Conservation (phyloP, 2,113 vertebrate species). For the Catagonus wagneri region DNA sequence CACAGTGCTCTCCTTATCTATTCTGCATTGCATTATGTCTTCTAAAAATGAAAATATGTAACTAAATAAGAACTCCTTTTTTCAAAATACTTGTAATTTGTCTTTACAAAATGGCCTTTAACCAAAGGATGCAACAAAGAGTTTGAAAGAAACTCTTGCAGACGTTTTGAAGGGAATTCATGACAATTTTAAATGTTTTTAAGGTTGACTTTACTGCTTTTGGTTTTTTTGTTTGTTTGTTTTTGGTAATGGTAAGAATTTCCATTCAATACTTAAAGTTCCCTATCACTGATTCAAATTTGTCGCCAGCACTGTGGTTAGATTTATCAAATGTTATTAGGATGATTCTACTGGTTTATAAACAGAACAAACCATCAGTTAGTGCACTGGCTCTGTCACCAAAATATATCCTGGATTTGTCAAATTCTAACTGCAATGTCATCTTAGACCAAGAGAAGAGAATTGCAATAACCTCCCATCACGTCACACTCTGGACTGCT, state of each 20-base stretch:
- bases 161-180: not conserved
- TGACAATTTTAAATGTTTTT: slow-evolving; percentile 13
- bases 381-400: not conserved
- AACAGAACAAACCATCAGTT: slow-evolving; percentile 16
- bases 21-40: not conserved
- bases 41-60: not conserved
- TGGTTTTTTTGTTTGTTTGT: not conserved
- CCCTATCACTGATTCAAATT: not conserved
- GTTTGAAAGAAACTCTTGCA: not conserved
- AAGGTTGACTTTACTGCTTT: not conserved
- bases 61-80: slow-evolving; percentile 25
- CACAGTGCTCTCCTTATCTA: not conserved
- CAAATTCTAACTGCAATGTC: slow-evolving; percentile 45
- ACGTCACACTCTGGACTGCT: not conserved
- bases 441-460: slow-evolving; percentile 1
- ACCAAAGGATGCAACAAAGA: not conserved
- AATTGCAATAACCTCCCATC: not conserved
- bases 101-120: not conserved
- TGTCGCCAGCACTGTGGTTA: not conserved
- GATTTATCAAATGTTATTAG: slow-evolving; percentile 54
- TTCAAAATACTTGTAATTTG: slow-evolving; percentile 10
- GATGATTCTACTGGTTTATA: not conserved
- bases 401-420: slow-evolving; percentile 28
- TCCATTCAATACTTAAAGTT: slow-evolving; percentile 5
- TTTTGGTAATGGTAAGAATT: slow-evolving; percentile 14